Evolutionary conservation across 2,113 vertebrate genomes (phyloP).

Genomic region (Takifugu bimaculatus): DNA sequence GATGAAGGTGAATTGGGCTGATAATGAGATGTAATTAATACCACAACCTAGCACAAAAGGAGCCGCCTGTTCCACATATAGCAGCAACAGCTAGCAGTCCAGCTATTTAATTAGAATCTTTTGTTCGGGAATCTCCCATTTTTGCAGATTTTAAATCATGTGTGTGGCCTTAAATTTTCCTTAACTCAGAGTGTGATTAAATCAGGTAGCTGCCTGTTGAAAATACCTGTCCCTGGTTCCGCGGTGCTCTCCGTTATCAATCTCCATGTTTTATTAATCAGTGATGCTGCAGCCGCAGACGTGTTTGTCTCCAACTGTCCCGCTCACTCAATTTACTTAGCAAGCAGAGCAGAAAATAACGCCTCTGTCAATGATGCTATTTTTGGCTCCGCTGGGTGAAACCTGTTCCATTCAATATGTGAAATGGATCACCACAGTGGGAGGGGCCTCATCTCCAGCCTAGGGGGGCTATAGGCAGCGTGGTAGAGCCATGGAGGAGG

Average conservation of each 20-base stretch:
- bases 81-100: too few species aligned
- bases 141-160: too few species aligned
- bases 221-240: neutral
- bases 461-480: neutral
- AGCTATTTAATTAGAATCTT: too few species aligned
- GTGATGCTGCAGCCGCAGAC: slow-evolving; percentile 21
- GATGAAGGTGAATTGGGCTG: too few species aligned
- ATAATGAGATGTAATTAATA: too few species aligned
- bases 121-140: too few species aligned
- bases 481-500: neutral
- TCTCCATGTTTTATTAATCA: slow-evolving; percentile 22
- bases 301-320: slow-evolving; percentile 36
- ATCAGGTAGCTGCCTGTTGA: neutral
- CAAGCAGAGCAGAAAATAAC: slow-evolving; percentile 51
- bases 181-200: too few species aligned
- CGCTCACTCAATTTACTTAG: slow-evolving; percentile 42
- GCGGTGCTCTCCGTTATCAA: neutral
- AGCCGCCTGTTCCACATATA: too few species aligned
- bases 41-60: too few species aligned
- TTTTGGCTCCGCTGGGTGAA: slow-evolving; percentile 20
- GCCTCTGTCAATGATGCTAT: slow-evolving; percentile 45
- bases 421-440: slow-evolving; percentile 11
- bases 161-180: too few species aligned
- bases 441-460: slow-evolving; percentile 11
- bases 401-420: slow-evolving; percentile 15